These are phyloP conservation scores for Petrocephalus microphthalmus DNA, from an alignment of 2,113 vertebrate genomes.

Conservation along the genomic window DNA sequence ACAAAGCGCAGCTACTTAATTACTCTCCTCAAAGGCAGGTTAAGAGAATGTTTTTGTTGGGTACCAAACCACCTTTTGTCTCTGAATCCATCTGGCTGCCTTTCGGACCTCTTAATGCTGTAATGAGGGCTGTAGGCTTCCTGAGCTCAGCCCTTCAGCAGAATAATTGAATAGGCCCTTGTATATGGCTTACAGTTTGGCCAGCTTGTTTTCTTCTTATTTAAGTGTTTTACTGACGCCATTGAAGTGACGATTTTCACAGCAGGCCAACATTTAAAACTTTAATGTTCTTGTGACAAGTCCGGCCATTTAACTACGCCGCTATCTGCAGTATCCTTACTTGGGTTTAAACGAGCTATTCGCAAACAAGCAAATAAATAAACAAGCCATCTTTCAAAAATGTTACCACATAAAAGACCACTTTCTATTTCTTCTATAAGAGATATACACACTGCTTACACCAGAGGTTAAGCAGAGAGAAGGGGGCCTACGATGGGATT, in stretches of 20 bases:
- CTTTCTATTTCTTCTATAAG: neutral
- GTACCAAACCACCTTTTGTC: neutral
- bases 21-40: neutral
- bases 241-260: slow-evolving; percentile 1
- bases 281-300: neutral
- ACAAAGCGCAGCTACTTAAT: neutral
- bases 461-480: neutral
- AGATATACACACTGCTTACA: slow-evolving; percentile 1
- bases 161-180: neutral
- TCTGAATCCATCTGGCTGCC: neutral
- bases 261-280: neutral
- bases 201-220: neutral
- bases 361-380: slow-evolving; percentile 2
- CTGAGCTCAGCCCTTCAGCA: neutral
- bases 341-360: neutral
- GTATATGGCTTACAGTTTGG: neutral
- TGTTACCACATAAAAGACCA: neutral
- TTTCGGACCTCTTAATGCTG: slow-evolving; percentile 1
- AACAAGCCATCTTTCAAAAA: slow-evolving; percentile 4
- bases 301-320: neutral
- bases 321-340: neutral
- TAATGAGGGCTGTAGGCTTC: neutral
- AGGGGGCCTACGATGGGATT: neutral
- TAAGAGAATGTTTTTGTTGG: neutral
- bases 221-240: neutral